A percentile compares a stretch with the other conserved stretches of the same genome.
Conservation (phyloP, 2,888 invertebrate genomes). For the Eurytoma californica region DNA sequence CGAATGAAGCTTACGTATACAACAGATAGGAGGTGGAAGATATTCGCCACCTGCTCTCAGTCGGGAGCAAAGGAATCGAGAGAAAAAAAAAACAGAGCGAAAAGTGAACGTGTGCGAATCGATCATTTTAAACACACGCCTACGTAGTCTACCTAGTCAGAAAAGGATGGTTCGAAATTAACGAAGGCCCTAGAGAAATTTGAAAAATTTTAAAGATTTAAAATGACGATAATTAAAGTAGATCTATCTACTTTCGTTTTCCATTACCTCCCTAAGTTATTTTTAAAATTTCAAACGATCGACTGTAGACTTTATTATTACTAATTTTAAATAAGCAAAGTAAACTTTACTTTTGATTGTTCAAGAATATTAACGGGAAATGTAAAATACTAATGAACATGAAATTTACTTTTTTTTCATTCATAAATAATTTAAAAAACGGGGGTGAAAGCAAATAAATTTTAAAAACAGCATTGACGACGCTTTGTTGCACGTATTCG, state of each 20-base stretch:
- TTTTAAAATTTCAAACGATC: conserved; percentile 17
- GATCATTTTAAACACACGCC: conserved; percentile 6
- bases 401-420: too few species aligned
- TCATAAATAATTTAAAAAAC: too few species aligned
- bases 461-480: too few species aligned
- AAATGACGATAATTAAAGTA: conserved; percentile 3
- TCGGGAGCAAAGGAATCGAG: conserved; percentile 6
- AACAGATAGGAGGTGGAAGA: conserved; percentile 16
- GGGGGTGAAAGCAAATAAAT: too few species aligned
- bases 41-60: not conserved
- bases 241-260: conserved; percentile 16
- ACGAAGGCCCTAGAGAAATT: conserved; percentile 15
- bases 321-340: conserved; percentile 2
- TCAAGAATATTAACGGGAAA: not conserved
- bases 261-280: conserved; percentile 10
- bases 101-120: not conserved
- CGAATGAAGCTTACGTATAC: conserved; percentile 27
- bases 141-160: not conserved
- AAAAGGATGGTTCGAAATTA: conserved; percentile 49
- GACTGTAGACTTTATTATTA: conserved; percentile 3
- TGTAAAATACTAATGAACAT: conserved; percentile 26
- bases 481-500: too few species aligned
- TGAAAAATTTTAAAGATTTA: conserved; percentile 7
- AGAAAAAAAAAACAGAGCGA: not conserved
- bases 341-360: not conserved